Evolutionary conservation across 1,140 invertebrate species (phyloP).

Genomic region (Bombus sibiricus): DNA sequence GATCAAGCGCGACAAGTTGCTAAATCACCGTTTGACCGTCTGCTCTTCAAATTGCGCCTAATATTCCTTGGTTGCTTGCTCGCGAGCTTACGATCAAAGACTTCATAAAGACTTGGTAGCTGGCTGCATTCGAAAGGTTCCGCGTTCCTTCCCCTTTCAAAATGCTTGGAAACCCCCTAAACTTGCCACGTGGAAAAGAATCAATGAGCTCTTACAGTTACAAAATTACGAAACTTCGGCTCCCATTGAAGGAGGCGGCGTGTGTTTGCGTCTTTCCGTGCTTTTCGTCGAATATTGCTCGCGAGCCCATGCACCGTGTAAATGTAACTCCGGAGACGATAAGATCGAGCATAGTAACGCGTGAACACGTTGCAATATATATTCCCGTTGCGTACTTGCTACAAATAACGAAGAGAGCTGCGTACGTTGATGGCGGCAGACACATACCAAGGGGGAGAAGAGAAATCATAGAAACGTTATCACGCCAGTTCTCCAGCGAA

Average conservation of each 20-base stretch:
- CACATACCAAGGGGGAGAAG: neutral
- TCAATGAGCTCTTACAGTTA: slow-evolving; percentile 15
- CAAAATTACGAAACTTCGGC: slow-evolving; percentile 37
- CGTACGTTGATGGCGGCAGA: neutral
- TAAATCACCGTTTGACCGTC: neutral
- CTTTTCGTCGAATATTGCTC: slow-evolving; percentile 19
- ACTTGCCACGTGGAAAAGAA: slow-evolving; percentile 12
- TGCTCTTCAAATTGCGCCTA: neutral
- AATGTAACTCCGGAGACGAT: slow-evolving; percentile 9
- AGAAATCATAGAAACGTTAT: slow-evolving; percentile 49
- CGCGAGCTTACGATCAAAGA: slow-evolving; percentile 25
- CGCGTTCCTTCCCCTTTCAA: neutral
- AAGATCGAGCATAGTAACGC: slow-evolving; percentile 14
- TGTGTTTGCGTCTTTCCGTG: no score
- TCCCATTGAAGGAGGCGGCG: neutral
- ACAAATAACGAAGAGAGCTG: slow-evolving; percentile 28
- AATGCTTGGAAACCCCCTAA: neutral
- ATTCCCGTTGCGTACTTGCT: slow-evolving; percentile 1
- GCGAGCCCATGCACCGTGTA: neutral
- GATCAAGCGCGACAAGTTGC: neutral
- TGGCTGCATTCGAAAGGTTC: neutral
- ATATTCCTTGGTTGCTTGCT: neutral
- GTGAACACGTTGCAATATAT: slow-evolving; percentile 14
- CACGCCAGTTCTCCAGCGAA: slow-evolving; percentile 33
- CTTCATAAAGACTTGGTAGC: neutral